Conservation (phyloP, 2,113 vertebrate species). For the Anser brachyrhynchus region DNA sequence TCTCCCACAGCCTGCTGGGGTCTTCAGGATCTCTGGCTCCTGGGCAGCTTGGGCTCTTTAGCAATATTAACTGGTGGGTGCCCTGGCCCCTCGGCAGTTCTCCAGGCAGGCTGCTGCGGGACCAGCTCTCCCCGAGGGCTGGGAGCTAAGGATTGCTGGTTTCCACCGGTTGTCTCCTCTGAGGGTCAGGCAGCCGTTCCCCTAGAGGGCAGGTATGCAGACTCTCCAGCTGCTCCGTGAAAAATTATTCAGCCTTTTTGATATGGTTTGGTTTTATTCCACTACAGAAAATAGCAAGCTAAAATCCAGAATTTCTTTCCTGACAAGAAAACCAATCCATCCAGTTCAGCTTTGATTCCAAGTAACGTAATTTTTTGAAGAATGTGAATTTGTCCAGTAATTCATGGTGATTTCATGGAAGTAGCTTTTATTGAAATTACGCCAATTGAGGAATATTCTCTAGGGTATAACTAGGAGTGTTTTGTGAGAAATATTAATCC, state of each 20-base stretch:
- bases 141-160: background rate
- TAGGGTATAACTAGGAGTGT: background rate
- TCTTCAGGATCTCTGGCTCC: background rate
- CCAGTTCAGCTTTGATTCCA: background rate
- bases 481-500: background rate
- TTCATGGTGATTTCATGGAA: background rate
- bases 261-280: background rate
- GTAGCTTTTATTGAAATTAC: background rate
- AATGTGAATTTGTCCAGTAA: background rate
- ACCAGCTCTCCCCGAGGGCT: background rate
- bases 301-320: background rate
- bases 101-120: background rate
- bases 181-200: background rate
- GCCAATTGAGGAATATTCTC: background rate
- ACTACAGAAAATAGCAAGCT: background rate
- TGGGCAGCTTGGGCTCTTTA: background rate
- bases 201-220: slow-evolving; percentile 36
- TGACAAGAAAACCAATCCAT: background rate
- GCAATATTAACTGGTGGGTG: background rate
- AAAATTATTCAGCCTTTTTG: background rate
- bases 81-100: background rate
- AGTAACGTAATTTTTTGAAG: background rate
- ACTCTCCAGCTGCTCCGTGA: background rate
- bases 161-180: background rate
- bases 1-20: background rate